Evolutionary conservation across 1,140 invertebrate genomes (phyloP), one percentile per base, ranked within the genome.

Genomic region (Goniozus legneri): DNA sequence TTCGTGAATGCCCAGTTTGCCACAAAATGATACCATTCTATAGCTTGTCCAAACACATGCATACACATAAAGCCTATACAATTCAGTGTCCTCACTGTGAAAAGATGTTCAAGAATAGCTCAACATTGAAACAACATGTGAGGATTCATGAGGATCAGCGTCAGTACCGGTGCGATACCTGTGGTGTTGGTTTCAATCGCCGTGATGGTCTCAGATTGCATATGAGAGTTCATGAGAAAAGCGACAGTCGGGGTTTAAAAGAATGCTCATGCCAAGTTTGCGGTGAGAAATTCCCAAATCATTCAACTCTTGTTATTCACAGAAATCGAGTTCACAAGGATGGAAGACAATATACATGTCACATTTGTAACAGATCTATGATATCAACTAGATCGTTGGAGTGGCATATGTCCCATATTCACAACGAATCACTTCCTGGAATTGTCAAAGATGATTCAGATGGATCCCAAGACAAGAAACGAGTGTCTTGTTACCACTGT

Each of bases 181-280:
- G 73, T 18, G 74, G 73, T 0, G 71, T 74, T 24, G 74, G 74
- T 12, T 76, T 76, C 34, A 75, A 79, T 34, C 56, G 78, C 19
- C 65, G 78, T 8, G 78, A 80, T 39, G 77, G 77, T 21, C 60
- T 80, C 3, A 70, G 77, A 22, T 49, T 78, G 27, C 77, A 79
- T 42, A 74, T 77, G 72, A 62, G 61, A 31, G 74, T 75, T 3
- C 74, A 75, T 22, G 57, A 70, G 13, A 76, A 76, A 27, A 56
- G 52, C 3, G 68, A 73, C 33, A 75, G 71, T 43, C 60, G 70
- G 18, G 71, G 71, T 0, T 41, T 75, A 10, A 75, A 73, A 33
- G 74, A 76, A 50, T 75, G 74, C 18, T 73, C 71, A 0, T 76
- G 74, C 27, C 73, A 76, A 45, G 63, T 75, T 3, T 76, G 74